Percentiles rank a stretch among this genome's conserved stretches.
Conservation (phyloP, 92 coral and sea anemone species). For the Siderastrea radians region DNA sequence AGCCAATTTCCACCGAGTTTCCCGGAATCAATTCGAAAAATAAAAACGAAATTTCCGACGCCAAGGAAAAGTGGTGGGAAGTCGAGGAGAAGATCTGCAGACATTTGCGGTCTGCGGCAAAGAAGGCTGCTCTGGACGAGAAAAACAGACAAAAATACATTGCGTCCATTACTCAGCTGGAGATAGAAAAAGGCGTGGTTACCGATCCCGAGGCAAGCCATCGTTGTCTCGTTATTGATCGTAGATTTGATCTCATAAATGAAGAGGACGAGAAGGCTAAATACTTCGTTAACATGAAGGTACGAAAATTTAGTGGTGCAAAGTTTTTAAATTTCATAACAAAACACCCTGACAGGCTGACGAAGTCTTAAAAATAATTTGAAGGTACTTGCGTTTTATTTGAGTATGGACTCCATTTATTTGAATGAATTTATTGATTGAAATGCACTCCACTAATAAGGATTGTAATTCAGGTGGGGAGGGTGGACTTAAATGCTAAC, state of each 20-base stretch:
- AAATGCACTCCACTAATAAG: no score
- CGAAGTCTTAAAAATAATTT: no score
- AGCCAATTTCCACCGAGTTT: slow-evolving; percentile 71
- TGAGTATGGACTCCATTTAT: no score
- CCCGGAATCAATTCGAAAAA: slow-evolving; percentile 50
- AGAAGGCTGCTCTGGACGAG: slow-evolving; percentile 49
- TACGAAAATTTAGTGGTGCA: slow-evolving; percentile 2
- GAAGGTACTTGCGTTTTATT: no score
- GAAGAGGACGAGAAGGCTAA: slow-evolving; percentile 51
- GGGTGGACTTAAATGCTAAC: no score
- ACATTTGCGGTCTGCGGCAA: slow-evolving; percentile 61
- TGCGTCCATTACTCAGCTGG: slow-evolving; percentile 69
- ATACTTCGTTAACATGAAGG: slow-evolving; percentile 56
- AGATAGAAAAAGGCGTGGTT: slow-evolving; percentile 71
- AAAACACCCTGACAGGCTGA: no score
- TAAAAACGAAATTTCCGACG: slow-evolving; percentile 52
- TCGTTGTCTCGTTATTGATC: slow-evolving; percentile 65
- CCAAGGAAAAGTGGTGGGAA: slow-evolving; percentile 65
- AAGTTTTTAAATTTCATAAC: neutral
- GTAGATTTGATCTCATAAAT: slow-evolving; percentile 60
- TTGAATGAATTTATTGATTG: no score
- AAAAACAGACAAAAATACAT: slow-evolving; percentile 56
- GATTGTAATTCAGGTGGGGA: no score
- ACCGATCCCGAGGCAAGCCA: slow-evolving; percentile 45
- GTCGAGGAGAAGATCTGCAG: slow-evolving; percentile 62